Evolutionary conservation across 2,113 vertebrate species (phyloP).

Genomic region (Epinephelus lanceolatus): DNA sequence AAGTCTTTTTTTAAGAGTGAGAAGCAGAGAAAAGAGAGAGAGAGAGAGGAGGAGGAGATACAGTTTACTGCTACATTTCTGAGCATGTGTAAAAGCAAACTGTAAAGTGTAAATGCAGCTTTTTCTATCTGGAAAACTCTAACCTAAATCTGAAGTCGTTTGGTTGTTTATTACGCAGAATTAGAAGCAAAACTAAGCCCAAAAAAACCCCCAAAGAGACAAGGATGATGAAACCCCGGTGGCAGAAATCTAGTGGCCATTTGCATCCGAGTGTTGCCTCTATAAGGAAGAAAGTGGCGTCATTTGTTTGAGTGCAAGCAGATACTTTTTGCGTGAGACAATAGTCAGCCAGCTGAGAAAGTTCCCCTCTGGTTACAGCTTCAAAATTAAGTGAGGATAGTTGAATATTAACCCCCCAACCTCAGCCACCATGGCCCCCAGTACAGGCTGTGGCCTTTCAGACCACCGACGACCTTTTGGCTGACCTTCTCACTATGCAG

Average conservation of each 20-base stretch:
- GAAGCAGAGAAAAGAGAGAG: constrained; percentile 60
- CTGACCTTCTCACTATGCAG: constrained; percentile 64
- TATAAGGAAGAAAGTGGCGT: constrained; percentile 52
- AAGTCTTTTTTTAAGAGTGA: constrained; percentile 70
- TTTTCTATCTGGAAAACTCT: constrained; percentile 30
- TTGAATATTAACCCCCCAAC: constrained; percentile 54
- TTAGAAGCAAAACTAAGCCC: constrained; percentile 11
- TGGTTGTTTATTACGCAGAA: constrained; percentile 15
- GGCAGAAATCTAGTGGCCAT: constrained; percentile 44
- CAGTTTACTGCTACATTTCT: constrained; percentile 53
- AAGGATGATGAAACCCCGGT: constrained; percentile 44
- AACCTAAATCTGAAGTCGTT: constrained; percentile 19
- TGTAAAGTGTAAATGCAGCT: constrained; percentile 30
- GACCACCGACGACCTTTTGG: constrained; percentile 46
- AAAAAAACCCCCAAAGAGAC: constrained; percentile 7
- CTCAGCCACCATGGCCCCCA: constrained; percentile 16
- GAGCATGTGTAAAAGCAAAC: constrained; percentile 66
- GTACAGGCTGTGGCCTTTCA: constrained; percentile 59
- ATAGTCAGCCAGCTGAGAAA: constrained; percentile 71
- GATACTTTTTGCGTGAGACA: constrained; percentile 71
- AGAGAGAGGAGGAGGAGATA: constrained; percentile 48
- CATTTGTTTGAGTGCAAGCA: constrained; percentile 47
- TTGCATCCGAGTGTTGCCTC: constrained; percentile 54
- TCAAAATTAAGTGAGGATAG: constrained; percentile 60
- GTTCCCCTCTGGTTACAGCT: constrained; percentile 66